These are phyloP conservation scores for Caloenas nicobarica DNA, from an alignment of 2,113 vertebrate species.

Conservation along the genomic window DNA sequence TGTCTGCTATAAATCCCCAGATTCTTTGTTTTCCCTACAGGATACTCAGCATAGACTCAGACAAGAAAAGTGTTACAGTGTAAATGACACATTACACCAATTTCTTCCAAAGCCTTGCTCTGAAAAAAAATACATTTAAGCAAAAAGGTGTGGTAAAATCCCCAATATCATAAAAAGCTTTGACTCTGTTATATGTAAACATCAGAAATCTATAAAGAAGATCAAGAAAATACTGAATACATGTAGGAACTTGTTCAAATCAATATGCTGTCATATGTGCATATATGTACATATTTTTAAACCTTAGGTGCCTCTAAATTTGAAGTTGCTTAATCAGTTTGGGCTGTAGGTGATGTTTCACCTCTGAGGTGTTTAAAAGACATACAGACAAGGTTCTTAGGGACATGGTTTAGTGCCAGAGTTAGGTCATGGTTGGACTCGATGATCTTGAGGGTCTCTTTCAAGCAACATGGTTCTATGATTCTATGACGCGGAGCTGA, in stretches of 20 bases:
- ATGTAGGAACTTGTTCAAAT: background rate
- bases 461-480: too few species aligned
- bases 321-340: background rate
- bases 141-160: background rate
- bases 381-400: too few species aligned
- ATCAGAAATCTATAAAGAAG: background rate
- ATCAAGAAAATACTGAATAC: background rate
- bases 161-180: background rate
- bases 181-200: background rate
- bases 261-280: background rate
- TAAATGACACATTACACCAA: background rate
- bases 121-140: background rate
- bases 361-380: background rate
- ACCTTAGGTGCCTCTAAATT: background rate
- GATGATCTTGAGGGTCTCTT: too few species aligned
- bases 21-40: background rate
- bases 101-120: background rate
- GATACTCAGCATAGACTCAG: background rate
- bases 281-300: background rate
- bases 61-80: background rate
- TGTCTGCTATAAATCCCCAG: background rate
- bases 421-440: too few species aligned
- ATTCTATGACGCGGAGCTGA: background rate
- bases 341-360: background rate
- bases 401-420: too few species aligned